A percentile compares a stretch with the other conserved stretches of the same genome.
Evolutionary conservation across 1,140 invertebrate species (phyloP).

Genomic region (Metopolophium dirhodum): DNA sequence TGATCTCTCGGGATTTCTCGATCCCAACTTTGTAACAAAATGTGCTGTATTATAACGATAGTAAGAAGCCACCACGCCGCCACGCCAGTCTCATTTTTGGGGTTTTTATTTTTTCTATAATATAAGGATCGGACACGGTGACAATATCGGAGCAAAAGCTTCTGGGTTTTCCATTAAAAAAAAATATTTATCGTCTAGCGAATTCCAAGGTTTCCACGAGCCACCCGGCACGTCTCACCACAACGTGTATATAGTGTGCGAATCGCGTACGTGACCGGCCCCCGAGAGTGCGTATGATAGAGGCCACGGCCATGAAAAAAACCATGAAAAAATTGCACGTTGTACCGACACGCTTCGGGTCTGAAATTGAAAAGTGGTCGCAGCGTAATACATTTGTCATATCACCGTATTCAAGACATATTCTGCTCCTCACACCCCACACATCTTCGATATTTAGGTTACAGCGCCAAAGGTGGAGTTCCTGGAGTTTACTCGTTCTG

Average conservation of each 20-base stretch:
- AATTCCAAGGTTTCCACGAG: not conserved
- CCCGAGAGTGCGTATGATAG: not conserved
- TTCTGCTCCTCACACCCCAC: not conserved
- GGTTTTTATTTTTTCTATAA: not conserved
- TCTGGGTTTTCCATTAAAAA: slow-evolving; percentile 5
- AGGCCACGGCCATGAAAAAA: too few relatives aligned
- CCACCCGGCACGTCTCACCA: not conserved
- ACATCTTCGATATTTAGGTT: not conserved
- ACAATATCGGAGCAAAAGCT: not conserved
- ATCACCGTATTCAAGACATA: not conserved
- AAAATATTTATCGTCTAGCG: not conserved
- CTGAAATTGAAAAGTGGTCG: not conserved
- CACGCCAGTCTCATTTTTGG: not conserved
- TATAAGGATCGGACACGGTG: not conserved
- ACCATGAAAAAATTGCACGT: not conserved
- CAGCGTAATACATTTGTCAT: not conserved
- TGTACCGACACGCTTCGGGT: not conserved
- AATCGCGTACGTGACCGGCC: not conserved
- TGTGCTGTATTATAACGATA: not conserved
- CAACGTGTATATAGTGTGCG: not conserved
- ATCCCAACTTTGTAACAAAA: not conserved
- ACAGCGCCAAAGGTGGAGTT: not conserved
- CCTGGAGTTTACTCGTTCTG: too few relatives aligned
- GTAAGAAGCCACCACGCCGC: not conserved
- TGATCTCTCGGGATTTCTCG: too few relatives aligned